phyloP scores from a whole-genome alignment of 2,888 invertebrate genomes.

The Dexiosoma caninum region DNA sequence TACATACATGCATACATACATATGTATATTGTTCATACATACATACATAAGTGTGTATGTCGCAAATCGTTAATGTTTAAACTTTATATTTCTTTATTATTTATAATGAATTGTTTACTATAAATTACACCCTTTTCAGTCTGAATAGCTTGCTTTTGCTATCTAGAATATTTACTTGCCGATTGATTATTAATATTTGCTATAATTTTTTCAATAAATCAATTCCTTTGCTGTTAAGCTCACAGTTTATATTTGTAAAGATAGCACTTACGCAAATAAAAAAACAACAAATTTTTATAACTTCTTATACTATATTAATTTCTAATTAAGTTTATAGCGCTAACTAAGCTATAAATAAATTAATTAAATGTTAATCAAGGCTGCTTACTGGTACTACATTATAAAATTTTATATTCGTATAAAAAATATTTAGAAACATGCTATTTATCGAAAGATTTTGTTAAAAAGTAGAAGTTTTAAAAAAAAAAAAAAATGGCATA shows the following conservation, averaged over 20 bases:
- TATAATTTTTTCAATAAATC: neutral
- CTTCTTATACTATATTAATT: slow-evolving; percentile 43
- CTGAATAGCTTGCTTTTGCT: neutral
- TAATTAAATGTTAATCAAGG: neutral
- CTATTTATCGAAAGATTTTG: no score
- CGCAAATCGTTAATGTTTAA: no score
- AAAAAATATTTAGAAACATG: no score
- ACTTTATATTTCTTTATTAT: neutral
- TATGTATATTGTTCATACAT: no score
- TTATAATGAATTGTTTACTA: neutral
- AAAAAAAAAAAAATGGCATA: no score
- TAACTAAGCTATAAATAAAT: neutral
- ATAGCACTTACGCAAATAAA: neutral
- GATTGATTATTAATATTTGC: neutral
- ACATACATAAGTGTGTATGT: no score
- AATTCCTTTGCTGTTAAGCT: neutral
- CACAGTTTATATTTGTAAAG: neutral
- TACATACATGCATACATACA: no score
- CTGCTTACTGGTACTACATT: neutral
- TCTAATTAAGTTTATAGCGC: slow-evolving; percentile 34
- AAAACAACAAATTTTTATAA: neutral
- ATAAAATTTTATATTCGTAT: no score
- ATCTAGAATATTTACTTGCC: neutral
- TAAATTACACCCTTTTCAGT: neutral
- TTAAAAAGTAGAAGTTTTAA: no score